Evolutionary conservation across 2,888 invertebrate species (phyloP).

Genomic region (Sussaba pulchella): DNA sequence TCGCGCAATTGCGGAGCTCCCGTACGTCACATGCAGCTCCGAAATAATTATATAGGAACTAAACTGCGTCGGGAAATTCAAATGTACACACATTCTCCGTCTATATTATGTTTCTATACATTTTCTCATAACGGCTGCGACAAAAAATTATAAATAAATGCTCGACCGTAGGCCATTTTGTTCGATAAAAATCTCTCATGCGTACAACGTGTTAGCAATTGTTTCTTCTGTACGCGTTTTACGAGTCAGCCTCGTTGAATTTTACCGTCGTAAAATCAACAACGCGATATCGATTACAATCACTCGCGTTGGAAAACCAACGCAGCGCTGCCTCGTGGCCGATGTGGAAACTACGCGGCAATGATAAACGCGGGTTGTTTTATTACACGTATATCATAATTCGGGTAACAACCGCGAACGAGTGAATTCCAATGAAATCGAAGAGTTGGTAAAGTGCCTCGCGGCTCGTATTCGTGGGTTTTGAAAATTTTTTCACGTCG

Average conservation of each 20-base stretch:
- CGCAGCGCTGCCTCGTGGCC: background rate
- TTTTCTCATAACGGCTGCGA: background rate
- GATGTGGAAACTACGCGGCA: conserved; percentile 3
- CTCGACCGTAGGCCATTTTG: conserved; percentile 34
- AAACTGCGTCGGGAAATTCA: conserved; percentile 30
- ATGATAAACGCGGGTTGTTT: conserved; percentile 20
- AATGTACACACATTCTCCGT: background rate
- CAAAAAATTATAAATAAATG: conserved; percentile 5
- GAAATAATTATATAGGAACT: conserved; percentile 52
- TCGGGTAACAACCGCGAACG: no score
- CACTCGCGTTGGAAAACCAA: background rate
- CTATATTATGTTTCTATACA: background rate
- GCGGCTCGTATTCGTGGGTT: conserved; percentile 40
- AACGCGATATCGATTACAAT: background rate
- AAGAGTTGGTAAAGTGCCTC: conserved; percentile 55
- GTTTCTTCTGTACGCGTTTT: background rate
- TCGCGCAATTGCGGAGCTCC: background rate
- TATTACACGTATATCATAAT: conserved; percentile 25
- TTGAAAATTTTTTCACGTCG: conserved; percentile 11
- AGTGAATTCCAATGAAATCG: conserved; percentile 26
- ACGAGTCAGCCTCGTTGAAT: no score
- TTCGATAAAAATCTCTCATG: conserved; percentile 27
- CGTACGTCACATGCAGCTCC: background rate
- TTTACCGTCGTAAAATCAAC: conserved; percentile 3
- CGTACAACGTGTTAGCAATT: background rate